Base-by-base conservation (phyloP, 2,888 invertebrate genomes). In the Orgyia antiqua region DNA sequence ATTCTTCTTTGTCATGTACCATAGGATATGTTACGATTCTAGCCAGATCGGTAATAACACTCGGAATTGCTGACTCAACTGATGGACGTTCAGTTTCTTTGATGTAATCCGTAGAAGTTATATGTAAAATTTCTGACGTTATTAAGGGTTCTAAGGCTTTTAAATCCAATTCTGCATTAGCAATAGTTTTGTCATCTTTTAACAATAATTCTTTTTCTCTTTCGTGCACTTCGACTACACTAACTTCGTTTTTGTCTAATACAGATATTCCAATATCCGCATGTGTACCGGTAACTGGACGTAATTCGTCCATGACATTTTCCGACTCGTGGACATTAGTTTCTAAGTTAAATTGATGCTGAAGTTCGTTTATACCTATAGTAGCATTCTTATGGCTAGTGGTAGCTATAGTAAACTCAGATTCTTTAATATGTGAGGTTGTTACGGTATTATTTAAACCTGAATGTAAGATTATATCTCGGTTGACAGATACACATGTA, bases 1-100 rank as follows among this genome's bases (percentile, higher is more conserved):
- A 70, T 74, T 94, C 94, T 50, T 89, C 94, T 49, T 89, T 89
- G 51, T 95, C 94, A 41, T 92, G 91, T 9, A 89, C 61, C 10
- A 88, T 53, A 2, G 90, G 88, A 49, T 89, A 82, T 6, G 88
- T 87, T 17, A 93, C 66, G 52, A 90, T 86, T 60, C 90, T 91
- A 1, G 92, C 91, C 64, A 89, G 89, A 11, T 88, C 78, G 4
- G 91, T 89, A 55, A 91, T 84, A 11, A 92, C 53, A 13, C 79
- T 73, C 34, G 88, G 58, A 4, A 57, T 69, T 23, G 83, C 84
- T 13, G 50, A 56, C 45, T 74, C 77, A 29, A 62, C 57, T 2
- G 29, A 29, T 15, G 88, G 84, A 35, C 86, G 87, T 53, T 91
- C 89, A 2, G 82, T 74, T 35, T 77, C 59, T 39, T 88, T 88